phyloP scores from a whole-genome alignment of 1,140 invertebrate genomes.

The Panagrolaimus sp. region DNA sequence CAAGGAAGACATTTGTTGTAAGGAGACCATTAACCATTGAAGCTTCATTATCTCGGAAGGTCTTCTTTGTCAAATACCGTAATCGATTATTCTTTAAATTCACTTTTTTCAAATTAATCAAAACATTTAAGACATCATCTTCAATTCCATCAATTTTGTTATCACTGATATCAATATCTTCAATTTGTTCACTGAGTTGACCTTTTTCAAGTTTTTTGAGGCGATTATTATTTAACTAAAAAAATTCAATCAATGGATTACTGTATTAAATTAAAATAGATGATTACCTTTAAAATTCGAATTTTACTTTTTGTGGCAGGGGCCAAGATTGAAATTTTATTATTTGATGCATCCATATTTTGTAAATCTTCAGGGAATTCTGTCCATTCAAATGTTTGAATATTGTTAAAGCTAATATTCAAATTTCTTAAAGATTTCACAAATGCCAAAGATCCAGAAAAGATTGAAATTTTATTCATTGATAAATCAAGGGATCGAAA shows the following conservation, averaged over 20 bases:
- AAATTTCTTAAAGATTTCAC: slow-evolving; percentile 31
- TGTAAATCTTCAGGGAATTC: slow-evolving; percentile 41
- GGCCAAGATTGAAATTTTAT: slow-evolving; percentile 29
- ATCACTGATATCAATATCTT: slow-evolving; percentile 46
- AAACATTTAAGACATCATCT: slow-evolving; percentile 28
- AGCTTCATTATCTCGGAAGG: slow-evolving; percentile 24
- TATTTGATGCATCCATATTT: slow-evolving; percentile 33
- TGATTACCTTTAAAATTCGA: slow-evolving; percentile 1
- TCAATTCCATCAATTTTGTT: slow-evolving; percentile 47
- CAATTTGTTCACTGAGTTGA: slow-evolving; percentile 44
- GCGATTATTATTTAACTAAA: slow-evolving; percentile 36
- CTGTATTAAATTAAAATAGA: background rate
- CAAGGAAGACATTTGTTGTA: background rate
- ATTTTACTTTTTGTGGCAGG: background rate
- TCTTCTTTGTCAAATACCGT: slow-evolving; percentile 21
- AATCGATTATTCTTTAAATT: slow-evolving; percentile 51
- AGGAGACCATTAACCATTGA: slow-evolving; percentile 12
- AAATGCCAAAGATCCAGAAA: slow-evolving; percentile 33
- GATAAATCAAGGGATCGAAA: slow-evolving; percentile 43
- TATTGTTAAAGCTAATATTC: slow-evolving; percentile 41
- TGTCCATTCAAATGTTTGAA: slow-evolving; percentile 44
- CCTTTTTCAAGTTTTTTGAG: slow-evolving; percentile 39
- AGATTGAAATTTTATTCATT: slow-evolving; percentile 34
- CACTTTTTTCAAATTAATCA: slow-evolving; percentile 40
- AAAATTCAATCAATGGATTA: slow-evolving; percentile 3